Evolutionary conservation across 2,797 vertebrate genomes (phyloP), one percentile per base, ranked within the genome.

Genomic region (Gila robusta): DNA sequence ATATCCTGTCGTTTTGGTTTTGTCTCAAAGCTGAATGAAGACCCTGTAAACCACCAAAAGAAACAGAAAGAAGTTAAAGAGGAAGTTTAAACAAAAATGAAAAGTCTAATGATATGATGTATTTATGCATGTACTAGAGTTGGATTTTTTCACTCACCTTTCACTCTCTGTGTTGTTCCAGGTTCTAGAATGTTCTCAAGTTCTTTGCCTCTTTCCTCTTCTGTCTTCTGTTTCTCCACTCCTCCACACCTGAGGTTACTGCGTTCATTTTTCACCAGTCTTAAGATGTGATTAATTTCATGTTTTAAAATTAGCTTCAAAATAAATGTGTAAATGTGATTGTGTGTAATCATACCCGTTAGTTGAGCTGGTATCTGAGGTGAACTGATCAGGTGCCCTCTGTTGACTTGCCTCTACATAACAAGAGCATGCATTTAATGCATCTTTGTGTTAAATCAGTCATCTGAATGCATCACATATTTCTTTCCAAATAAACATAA

Each of bases 351-450:
- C 39, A 37, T 28, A 90, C 89, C 92, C 96, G 41, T 95, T 91
- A 0, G 95, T 87, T 16, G 94, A 91, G n/a, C 94, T 94, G 39
- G 94, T 87, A 52, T 94, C 95, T 85, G 93, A 90, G 39, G 94
- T 90, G 87, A 90, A 90, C 87, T 96, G 96, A 71, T 98, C 97
- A 90, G 97, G 90, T 1, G 94, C 93, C 88, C 93, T 96, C 93
- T 98, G 98, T 90, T 99, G 98, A 91, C 95, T 97, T 86, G 98
- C 98, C 93, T 96, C 96, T 98, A 92, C 26, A 89, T 88, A 19
- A 91, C 59, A 91, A 17, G 81, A 23, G 39, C 14, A 74, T 6
- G 16, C 28, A 26, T 19, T 41, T 26, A 3, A 4, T 11, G 0
- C 28, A 21, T 39, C 47, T 56, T 49, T 70, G 47, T 47, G 2